Base-by-base conservation (phyloP, 2,888 invertebrate species). In the Lasioglossum morio region DNA sequence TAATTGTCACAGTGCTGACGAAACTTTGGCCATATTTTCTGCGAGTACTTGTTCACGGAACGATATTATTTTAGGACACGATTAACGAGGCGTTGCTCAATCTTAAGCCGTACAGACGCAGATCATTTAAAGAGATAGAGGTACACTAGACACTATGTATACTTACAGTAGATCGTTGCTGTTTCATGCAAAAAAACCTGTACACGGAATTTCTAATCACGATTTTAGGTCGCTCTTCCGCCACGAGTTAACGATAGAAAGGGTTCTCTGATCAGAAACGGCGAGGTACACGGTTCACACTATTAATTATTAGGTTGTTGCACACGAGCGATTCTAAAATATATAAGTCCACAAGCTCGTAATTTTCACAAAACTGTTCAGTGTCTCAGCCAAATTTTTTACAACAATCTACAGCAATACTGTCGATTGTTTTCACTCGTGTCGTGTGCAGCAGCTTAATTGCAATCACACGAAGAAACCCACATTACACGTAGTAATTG, bases 261-360 rank as follows among this genome's bases (percentile, higher is more conserved):
- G 43, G 57, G 12, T 37, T 86, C 37, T 72, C 12, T 30, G 27
- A 79, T 69, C 63, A 79, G 53, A 77, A 82, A 72, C 23, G 78
- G 72, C 48, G 74, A 88, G 88, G 88, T 88, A 88, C 70, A 84
- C 69, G n/a, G 34, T 37, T 72, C 77, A 57, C 69, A 14, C 34
- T 74, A 34, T 43, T 66, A 30, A 72, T 34, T 34, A 30, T 63
- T 63, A 63, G 63, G 30, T 63, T 19, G 63, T 30, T 30, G 63
- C 27, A 30, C 16, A 19, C 30, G 30, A 34, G 1, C 27, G 60
- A 27, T 10, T n/a, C 12, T 27, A 23, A 23, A 53, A 53, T 53
- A 2, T 53, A 23, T 2, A 46, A 46, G 16, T 46, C 4, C 4
- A 5, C 4, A 19, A 19, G 48, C 48, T 48, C 7, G 48, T 19